These are phyloP conservation scores for Archivesica marissinica DNA, from an alignment of 1,140 invertebrate genomes.

Conservation along the genomic window DNA sequence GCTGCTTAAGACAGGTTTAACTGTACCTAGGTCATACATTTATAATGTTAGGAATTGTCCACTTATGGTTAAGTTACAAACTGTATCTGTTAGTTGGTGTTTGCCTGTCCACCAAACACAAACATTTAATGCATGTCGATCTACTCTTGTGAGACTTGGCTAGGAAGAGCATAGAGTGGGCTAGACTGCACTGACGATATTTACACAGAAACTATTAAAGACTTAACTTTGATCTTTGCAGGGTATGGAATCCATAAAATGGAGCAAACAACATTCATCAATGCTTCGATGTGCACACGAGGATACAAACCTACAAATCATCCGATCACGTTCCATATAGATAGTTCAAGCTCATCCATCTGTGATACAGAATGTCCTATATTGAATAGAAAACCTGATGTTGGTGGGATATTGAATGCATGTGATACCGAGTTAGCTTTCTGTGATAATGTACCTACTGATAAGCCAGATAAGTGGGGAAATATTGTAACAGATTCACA, in stretches of 20 bases:
- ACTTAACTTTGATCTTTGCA: neutral
- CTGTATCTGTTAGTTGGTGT: neutral
- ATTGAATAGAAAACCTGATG: too few relatives aligned
- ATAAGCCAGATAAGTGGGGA: too few relatives aligned
- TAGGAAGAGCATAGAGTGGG: neutral
- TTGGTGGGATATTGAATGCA: too few relatives aligned
- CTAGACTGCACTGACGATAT: neutral
- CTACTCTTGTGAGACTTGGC: neutral
- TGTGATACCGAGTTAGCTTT: too few relatives aligned
- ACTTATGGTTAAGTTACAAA: neutral
- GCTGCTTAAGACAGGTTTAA: too few relatives aligned
- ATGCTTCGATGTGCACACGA: slow-evolving; percentile 41
- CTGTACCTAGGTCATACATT: neutral
- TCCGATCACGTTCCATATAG: neutral
- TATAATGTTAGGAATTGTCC: neutral
- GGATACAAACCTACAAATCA: slow-evolving; percentile 20
- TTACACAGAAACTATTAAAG: neutral
- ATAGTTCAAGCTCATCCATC: neutral
- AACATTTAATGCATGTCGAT: neutral
- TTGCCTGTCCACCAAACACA: neutral
- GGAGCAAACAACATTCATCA: slow-evolving; percentile 9
- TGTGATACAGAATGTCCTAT: neutral
- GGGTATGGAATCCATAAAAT: slow-evolving; percentile 8
- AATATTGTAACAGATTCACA: too few relatives aligned
- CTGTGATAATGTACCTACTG: too few relatives aligned